Evolutionary conservation across 2,113 vertebrate species (phyloP), one percentile per base, ranked within the genome.

Genomic region (Eulemur rufifrons): DNA sequence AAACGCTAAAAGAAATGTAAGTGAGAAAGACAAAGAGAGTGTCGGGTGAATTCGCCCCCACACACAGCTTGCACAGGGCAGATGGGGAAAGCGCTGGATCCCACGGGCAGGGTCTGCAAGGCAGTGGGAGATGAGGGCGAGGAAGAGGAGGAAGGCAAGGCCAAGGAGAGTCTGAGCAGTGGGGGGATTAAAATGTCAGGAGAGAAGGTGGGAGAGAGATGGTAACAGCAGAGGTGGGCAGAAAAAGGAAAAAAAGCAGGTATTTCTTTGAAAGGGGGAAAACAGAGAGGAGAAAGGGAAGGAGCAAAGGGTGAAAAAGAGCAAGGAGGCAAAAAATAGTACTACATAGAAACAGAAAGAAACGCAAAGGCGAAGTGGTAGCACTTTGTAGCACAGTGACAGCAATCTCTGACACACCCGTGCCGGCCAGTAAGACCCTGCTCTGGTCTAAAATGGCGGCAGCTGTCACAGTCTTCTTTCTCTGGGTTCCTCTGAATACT

Each of bases 401-500:
- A 39, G 39, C 39, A 39, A 39, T 13, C 25, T 74, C 84, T 47
- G 45, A 25, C n/a, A 47, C 29, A 50, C 1, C 68, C 7, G 3
- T 0, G 37, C 29, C 29, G 14, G 39, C 23, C 63, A 45, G 42
- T 2, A 32, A 78, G 20, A 64, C 7, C 13, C 50, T 86, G n/a
- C 18, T 54, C 69, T 87, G 8, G 5, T 86, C 34, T n/a, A 20
- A 94, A 91, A 85, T 0, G 82, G 34, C 29, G 12, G 21, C 29
- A 12, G 21, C 0, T 66, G 18, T 17, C 6, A 1, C 32, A 93
- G 77, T 3, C 34, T 34, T 61, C n/a, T 68, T 94, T 83, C 84
- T 80, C 59, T 15, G 2, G 21, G 23, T 42, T 90, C 45, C 89
- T 96, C 95, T 25, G 92, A 94, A 82, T 45, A 86, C 88, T 89